Conservation (phyloP, 1,140 invertebrate genomes). For the Linepithema humile region DNA sequence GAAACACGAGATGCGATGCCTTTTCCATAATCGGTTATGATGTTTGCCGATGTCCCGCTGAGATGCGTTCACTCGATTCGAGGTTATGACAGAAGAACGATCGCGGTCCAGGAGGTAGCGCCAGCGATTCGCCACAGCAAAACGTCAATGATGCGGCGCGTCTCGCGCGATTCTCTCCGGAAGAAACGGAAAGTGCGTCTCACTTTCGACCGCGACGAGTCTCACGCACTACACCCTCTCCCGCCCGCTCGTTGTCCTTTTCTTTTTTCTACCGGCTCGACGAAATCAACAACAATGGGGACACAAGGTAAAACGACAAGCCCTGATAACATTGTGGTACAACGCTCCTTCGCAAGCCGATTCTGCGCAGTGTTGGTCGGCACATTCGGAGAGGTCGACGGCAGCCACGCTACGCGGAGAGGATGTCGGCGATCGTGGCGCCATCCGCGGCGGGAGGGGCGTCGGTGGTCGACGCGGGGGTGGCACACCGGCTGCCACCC, state of each 20-base stretch:
- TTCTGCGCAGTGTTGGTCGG: slow-evolving; percentile 67
- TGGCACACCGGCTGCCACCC: slow-evolving; percentile 19
- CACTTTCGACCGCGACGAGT: slow-evolving; percentile 13
- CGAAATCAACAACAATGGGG: slow-evolving; percentile 65
- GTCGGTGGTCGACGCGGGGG: slow-evolving; percentile 52
- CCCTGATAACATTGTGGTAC: slow-evolving; percentile 71
- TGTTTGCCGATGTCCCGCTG: neutral
- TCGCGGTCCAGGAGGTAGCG: slow-evolving; percentile 49
- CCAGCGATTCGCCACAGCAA: neutral
- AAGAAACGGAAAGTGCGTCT: slow-evolving; percentile 14
- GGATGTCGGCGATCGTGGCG: slow-evolving; percentile 67
- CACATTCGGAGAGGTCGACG: slow-evolving; percentile 38
- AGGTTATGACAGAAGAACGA: slow-evolving; percentile 27
- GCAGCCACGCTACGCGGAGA: slow-evolving; percentile 64
- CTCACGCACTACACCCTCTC: slow-evolving; percentile 26
- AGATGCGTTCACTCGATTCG: slow-evolving; percentile 8
- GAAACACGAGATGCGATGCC: neutral
- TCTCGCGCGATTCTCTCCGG: slow-evolving; percentile 4
- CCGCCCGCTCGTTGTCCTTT: neutral
- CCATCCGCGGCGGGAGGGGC: slow-evolving; percentile 54
- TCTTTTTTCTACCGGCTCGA: slow-evolving; percentile 28
- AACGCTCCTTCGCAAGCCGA: slow-evolving; percentile 61
- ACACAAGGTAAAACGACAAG: slow-evolving; percentile 68
- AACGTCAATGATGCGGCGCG: slow-evolving; percentile 39
- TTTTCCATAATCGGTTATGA: neutral